These are phyloP conservation scores for Siniperca undulata DNA, from an alignment of 2,797 vertebrate species.

Conservation along the genomic window DNA sequence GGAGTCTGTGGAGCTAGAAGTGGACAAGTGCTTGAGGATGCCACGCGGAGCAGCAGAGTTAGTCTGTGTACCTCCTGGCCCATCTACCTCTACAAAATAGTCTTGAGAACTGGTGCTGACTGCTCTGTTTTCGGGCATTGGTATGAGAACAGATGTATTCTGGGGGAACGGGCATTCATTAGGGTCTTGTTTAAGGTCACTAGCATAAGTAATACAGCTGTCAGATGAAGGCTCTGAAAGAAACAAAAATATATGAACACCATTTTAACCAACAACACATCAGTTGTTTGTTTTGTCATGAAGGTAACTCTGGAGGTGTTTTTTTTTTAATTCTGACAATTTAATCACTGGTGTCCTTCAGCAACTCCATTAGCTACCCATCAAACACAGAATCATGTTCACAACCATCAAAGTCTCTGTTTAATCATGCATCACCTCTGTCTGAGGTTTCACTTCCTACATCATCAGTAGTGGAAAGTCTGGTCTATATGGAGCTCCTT, in stretches of 20 bases:
- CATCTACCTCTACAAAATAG: conserved; percentile 59
- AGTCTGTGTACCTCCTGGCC: conserved; percentile 55
- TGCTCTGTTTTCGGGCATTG: conserved; percentile 81
- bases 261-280: conserved; percentile 8
- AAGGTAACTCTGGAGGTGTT: background rate
- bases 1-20: conserved; percentile 86
- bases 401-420: background rate
- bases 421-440: background rate
- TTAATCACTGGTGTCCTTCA: conserved; percentile 1
- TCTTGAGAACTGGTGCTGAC: conserved; percentile 71
- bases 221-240: conserved; percentile 84
- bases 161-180: conserved; percentile 41
- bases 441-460: background rate
- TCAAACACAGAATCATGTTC: background rate
- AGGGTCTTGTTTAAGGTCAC: conserved; percentile 65
- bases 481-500: background rate
- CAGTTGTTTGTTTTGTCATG: conserved; percentile 1
- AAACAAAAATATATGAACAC: conserved; percentile 62
- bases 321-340: background rate
- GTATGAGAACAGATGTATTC: conserved; percentile 59
- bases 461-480: background rate
- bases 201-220: conserved; percentile 65
- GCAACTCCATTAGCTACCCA: background rate
- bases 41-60: conserved; percentile 70
- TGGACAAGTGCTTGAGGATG: conserved; percentile 88